phyloP scores from a whole-genome alignment of 1,140 invertebrate species.

The Coptotermes formosanus region DNA sequence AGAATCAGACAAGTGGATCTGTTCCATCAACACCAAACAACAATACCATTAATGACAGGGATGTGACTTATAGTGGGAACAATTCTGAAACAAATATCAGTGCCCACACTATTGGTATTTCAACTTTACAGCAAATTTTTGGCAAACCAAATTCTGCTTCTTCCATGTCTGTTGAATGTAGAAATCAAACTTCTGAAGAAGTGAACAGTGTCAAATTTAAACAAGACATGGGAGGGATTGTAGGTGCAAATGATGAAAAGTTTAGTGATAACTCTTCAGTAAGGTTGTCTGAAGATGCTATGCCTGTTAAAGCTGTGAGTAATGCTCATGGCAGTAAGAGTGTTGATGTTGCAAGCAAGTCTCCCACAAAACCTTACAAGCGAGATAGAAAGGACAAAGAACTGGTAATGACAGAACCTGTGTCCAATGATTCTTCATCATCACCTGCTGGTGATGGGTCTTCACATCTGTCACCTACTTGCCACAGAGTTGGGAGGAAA shows the following conservation, averaged over 20 bases:
- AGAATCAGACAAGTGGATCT: conserved; percentile 12
- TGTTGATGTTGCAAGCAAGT: neutral
- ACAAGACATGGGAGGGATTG: neutral
- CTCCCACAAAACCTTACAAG: neutral
- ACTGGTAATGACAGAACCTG: neutral
- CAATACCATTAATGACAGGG: conserved; percentile 3
- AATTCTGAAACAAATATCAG: neutral
- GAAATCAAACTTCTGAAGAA: conserved; percentile 20
- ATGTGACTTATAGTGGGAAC: neutral
- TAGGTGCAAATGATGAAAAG: neutral
- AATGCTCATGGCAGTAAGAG: neutral
- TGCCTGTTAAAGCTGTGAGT: neutral
- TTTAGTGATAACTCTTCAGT: conserved; percentile 20
- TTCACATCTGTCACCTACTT: neutral
- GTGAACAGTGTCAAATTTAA: neutral
- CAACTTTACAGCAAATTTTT: conserved; percentile 30
- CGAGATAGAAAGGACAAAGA: neutral
- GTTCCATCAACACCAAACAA: conserved; percentile 24
- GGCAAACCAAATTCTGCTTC: conserved; percentile 20
- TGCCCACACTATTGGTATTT: conserved; percentile 27
- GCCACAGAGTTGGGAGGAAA: neutral
- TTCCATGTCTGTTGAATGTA: conserved; percentile 13
- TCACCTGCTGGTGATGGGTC: too few species aligned
- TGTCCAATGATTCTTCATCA: neutral
- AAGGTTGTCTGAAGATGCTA: neutral